These are phyloP conservation scores for Zonitis immaculata DNA, from an alignment of 2,888 invertebrate genomes.

Conservation along the genomic window DNA sequence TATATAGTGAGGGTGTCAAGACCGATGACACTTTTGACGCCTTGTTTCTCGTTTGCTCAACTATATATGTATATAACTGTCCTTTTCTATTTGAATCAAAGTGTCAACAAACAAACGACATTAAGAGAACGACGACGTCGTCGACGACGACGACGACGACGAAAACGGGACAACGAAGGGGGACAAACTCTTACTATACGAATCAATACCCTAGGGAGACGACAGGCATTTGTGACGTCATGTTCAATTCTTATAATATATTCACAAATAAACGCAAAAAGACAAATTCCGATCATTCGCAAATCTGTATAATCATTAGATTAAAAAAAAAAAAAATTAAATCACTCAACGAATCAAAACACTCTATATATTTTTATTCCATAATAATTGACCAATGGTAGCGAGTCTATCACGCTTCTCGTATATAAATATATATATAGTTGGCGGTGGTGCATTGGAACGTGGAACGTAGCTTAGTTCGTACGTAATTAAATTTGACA, in stretches of 20 bases:
- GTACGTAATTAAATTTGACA: too few species aligned
- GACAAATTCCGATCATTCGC: not conserved
- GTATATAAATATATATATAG: too few species aligned
- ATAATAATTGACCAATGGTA: too few species aligned
- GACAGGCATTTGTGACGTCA: conserved; percentile 36
- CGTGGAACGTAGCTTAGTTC: too few species aligned
- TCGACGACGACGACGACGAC: not conserved
- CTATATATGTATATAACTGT: too few species aligned
- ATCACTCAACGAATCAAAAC: too few species aligned
- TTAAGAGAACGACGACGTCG: conserved; percentile 31
- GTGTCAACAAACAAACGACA: conserved; percentile 48
- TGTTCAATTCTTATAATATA: conserved; percentile 20
- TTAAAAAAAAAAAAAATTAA: too few species aligned
- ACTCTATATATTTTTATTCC: too few species aligned
- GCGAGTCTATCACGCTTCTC: too few species aligned
- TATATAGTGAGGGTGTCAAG: not conserved
- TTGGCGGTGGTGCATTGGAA: too few species aligned
- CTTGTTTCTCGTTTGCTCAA: not conserved
- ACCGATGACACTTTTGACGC: not conserved
- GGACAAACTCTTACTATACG: conserved; percentile 4
- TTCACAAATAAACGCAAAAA: not conserved
- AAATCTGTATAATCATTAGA: too few species aligned
- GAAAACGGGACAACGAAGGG: conserved; percentile 20
- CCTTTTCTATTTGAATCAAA: conserved; percentile 28
- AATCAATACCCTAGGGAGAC: conserved; percentile 41